These are phyloP conservation scores for Amblyjoppa fuscipennis DNA, from an alignment of 2,888 invertebrate species.

Conservation along the genomic window DNA sequence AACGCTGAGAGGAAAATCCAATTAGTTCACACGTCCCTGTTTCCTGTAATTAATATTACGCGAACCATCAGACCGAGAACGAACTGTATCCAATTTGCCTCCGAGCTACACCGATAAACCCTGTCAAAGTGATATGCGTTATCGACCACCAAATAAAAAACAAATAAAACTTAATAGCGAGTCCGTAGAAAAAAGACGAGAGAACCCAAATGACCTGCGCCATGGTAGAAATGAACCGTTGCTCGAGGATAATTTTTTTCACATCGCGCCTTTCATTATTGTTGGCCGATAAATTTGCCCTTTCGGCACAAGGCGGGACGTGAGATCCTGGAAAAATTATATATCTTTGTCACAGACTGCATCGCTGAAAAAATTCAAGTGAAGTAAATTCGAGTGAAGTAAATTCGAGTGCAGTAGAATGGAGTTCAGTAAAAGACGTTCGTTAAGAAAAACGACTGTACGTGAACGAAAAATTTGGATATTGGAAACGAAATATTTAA, in stretches of 20 bases:
- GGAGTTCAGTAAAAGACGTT: neutral
- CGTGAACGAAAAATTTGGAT: no score
- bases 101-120: constrained; percentile 22
- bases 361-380: constrained; percentile 4
- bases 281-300: no score
- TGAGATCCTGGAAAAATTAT: no score
- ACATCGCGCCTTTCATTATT: no score
- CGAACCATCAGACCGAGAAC: neutral
- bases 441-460: neutral
- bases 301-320: no score
- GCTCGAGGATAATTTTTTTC: no score
- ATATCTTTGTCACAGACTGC: neutral
- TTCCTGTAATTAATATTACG: constrained; percentile 15
- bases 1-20: neutral
- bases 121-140: neutral
- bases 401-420: neutral
- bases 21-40: constrained; percentile 22
- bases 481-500: no score
- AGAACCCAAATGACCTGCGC: no score
- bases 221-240: no score
- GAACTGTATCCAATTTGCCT: neutral
- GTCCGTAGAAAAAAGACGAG: neutral
- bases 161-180: constrained; percentile 42
- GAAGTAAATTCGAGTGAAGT: neutral
- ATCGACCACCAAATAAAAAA: constrained; percentile 25